A percentile compares a stretch with the other conserved stretches of the same genome.
These are phyloP conservation scores for Prunella strophiata DNA, from an alignment of 2,797 vertebrate species.

Conservation along the genomic window DNA sequence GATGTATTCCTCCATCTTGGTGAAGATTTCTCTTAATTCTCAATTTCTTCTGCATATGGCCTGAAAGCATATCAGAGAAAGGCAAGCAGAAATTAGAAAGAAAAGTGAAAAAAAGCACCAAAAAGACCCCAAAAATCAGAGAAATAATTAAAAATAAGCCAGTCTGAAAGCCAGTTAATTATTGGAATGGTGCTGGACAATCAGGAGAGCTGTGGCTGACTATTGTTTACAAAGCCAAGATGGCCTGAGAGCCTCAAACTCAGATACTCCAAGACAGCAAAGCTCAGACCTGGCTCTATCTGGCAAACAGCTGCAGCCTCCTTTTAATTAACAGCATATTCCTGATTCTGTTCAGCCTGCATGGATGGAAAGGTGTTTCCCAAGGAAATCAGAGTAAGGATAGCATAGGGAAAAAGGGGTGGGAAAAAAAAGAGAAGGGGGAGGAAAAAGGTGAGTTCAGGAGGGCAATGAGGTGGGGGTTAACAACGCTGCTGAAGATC, in stretches of 20 bases:
- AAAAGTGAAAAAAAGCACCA: accelerated
- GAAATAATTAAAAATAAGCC: not conserved
- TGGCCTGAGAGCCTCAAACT: slow-evolving; percentile 16
- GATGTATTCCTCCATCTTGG: not conserved
- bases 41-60: not conserved
- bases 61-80: not conserved
- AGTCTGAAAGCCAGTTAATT: not conserved
- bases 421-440: not conserved
- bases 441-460: slow-evolving; percentile 74
- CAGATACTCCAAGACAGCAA: not conserved
- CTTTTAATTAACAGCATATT: slow-evolving; percentile 73
- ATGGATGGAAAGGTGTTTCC: slow-evolving; percentile 73
- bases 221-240: slow-evolving; percentile 33
- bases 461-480: slow-evolving; percentile 78
- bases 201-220: slow-evolving; percentile 21
- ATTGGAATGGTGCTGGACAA: not conserved
- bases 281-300: slow-evolving; percentile 24
- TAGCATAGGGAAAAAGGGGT: slow-evolving; percentile 15
- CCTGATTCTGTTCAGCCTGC: slow-evolving; percentile 42
- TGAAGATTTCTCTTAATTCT: not conserved
- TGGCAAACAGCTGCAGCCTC: slow-evolving; percentile 35
- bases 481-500: slow-evolving; percentile 82
- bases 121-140: accelerated
- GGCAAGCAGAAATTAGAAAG: not conserved
- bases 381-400: slow-evolving; percentile 72